Conservation (phyloP, 37 sponge, comb jelly and placozoan genomes). For the Hexactinellida sp. region DNA sequence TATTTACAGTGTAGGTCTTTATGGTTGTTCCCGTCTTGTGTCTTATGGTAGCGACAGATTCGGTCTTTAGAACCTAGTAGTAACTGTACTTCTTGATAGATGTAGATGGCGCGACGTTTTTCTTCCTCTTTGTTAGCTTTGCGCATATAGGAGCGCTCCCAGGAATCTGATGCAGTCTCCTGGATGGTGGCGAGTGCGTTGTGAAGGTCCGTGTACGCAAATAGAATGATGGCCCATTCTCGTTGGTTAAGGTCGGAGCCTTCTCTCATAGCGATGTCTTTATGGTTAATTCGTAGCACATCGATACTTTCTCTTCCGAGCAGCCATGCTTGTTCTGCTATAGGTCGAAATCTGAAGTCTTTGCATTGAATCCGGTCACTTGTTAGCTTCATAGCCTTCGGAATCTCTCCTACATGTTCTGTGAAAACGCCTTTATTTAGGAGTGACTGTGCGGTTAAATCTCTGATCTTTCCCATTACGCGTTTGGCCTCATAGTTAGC, state of each 20-base stretch:
- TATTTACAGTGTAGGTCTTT: no score
- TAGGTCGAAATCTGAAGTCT: background rate
- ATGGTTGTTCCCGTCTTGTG: no score
- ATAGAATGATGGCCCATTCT: background rate
- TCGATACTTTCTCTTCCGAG: background rate
- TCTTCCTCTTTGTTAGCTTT: background rate
- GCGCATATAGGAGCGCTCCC: background rate
- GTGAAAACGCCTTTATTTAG: background rate
- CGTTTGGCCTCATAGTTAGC: background rate
- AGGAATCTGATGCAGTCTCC: background rate
- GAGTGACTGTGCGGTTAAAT: background rate
- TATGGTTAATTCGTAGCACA: background rate
- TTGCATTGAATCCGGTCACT: background rate
- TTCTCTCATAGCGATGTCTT: background rate
- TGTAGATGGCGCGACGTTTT: background rate
- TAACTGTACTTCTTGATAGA: no score
- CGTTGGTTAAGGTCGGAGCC: no score
- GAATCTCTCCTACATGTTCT: background rate
- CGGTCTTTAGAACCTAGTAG: no score
- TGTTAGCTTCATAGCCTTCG: background rate
- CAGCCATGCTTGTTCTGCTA: background rate
- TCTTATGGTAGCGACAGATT: no score
- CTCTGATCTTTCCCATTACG: background rate
- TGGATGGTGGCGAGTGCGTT: background rate
- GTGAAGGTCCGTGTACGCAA: background rate